Percentiles rank a stretch among this genome's conserved stretches.
phyloP scores from a whole-genome alignment of 2,888 invertebrate genomes.

The Xiphydria camelus region DNA sequence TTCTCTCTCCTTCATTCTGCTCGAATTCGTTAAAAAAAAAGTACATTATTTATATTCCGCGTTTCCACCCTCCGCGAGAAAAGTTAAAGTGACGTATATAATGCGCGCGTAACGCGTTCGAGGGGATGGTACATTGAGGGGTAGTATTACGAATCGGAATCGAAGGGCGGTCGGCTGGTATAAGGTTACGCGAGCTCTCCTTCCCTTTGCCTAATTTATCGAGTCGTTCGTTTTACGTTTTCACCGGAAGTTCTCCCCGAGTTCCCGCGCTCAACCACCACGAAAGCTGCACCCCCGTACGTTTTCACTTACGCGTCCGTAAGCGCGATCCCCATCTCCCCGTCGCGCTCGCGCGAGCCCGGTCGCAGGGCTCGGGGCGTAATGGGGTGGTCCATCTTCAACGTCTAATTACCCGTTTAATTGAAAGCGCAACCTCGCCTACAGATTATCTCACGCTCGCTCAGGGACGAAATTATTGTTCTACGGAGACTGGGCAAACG shows the following conservation, averaged over 20 bases:
- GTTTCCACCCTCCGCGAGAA: not conserved
- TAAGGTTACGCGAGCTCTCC: not conserved
- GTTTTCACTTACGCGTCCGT: not conserved
- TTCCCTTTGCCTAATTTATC: not conserved
- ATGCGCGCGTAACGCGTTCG: not conserved
- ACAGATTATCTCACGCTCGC: too few species aligned
- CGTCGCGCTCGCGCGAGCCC: not conserved
- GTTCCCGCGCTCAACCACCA: too few species aligned
- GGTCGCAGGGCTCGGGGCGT: not conserved
- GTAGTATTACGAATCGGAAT: too few species aligned
- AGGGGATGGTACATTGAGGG: too few species aligned
- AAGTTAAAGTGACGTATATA: not conserved
- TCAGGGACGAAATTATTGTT: too few species aligned
- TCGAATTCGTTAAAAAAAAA: too few species aligned
- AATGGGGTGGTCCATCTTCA: constrained; percentile 26
- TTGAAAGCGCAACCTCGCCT: constrained; percentile 30
- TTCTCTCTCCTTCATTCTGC: too few species aligned
- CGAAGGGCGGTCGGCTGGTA: too few species aligned
- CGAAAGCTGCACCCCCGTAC: too few species aligned
- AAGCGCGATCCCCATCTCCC: constrained; percentile 11
- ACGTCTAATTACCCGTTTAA: constrained; percentile 32
- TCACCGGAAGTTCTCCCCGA: too few species aligned
- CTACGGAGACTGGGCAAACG: too few species aligned
- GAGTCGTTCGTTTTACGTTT: not conserved
- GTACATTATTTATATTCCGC: too few species aligned